phyloP scores from a whole-genome alignment of 1,140 invertebrate species.

The Onthophagus taurus region DNA sequence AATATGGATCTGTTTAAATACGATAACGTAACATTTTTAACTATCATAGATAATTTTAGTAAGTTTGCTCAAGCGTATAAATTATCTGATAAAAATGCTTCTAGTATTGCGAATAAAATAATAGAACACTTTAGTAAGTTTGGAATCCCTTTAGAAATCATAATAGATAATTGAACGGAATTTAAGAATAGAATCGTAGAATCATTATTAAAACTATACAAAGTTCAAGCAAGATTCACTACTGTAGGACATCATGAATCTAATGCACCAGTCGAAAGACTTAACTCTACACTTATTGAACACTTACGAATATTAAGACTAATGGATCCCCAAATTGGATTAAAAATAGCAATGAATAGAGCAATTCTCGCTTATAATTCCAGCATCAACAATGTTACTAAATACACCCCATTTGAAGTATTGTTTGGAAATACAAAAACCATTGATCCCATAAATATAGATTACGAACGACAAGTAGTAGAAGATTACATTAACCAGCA shows the following conservation, averaged over 20 bases:
- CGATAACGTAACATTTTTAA: slow-evolving; percentile 13
- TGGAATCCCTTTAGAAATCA: slow-evolving; percentile 9
- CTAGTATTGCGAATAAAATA: not conserved
- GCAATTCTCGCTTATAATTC: slow-evolving; percentile 6
- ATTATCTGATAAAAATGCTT: not conserved
- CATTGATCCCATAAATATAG: too few relatives aligned
- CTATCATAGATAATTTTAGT: not conserved
- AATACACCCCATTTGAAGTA: slow-evolving; percentile 9
- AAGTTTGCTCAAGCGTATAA: slow-evolving; percentile 1
- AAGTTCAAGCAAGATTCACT: slow-evolving; percentile 14
- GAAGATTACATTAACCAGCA: too few relatives aligned
- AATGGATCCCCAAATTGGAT: not conserved
- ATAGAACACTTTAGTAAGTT: not conserved
- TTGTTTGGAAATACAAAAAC: too few relatives aligned
- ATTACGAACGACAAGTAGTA: too few relatives aligned
- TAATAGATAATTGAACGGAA: slow-evolving; percentile 11
- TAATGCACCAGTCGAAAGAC: slow-evolving; percentile 12
- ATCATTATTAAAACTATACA: slow-evolving; percentile 14
- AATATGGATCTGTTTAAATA: slow-evolving; percentile 26
- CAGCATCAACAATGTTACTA: slow-evolving; percentile 7
- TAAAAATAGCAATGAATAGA: not conserved
- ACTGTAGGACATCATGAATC: slow-evolving; percentile 12
- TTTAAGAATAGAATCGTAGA: slow-evolving; percentile 16
- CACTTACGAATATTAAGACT: slow-evolving; percentile 9
- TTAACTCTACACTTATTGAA: slow-evolving; percentile 16